A percentile compares a stretch with the other conserved stretches of the same genome.
Evolutionary conservation across 1,140 invertebrate genomes (phyloP).

Genomic region (Trichomalopsis sarcophagae): DNA sequence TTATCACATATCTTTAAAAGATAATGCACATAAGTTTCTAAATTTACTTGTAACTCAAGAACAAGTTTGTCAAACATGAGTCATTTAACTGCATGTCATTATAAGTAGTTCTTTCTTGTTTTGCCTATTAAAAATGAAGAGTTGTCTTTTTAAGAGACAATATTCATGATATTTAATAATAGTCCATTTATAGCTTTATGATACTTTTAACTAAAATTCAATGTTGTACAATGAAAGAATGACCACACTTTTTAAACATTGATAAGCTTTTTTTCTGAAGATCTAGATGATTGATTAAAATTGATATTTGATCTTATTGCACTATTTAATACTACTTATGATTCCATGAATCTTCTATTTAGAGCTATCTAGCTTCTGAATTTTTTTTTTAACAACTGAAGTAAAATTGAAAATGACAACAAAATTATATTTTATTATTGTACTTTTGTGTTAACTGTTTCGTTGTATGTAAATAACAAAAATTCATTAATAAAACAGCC

Average conservation of each 20-base stretch:
- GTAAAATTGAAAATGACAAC: too few species aligned
- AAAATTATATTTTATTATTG: too few species aligned
- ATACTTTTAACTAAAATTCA: slow-evolving; percentile 11
- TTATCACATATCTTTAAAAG: slow-evolving; percentile 32
- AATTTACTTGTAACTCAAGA: slow-evolving; percentile 47
- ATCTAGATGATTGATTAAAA: too few species aligned
- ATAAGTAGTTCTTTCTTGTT: slow-evolving; percentile 29
- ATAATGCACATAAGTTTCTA: slow-evolving; percentile 40
- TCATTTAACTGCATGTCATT: slow-evolving; percentile 48
- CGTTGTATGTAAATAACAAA: neutral
- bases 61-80: slow-evolving; percentile 50
- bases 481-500: neutral
- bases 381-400: too few species aligned
- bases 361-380: neutral
- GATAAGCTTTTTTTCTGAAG: too few species aligned
- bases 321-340: too few species aligned
- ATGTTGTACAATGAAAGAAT: neutral
- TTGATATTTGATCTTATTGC: too few species aligned
- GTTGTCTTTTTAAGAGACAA: slow-evolving; percentile 20
- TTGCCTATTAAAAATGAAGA: slow-evolving; percentile 29
- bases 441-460: too few species aligned
- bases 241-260: neutral
- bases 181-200: neutral
- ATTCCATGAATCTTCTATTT: too few species aligned
- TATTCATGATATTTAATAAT: slow-evolving; percentile 39